phyloP scores from a whole-genome alignment of 37 sponge, comb jelly and placozoan species.

The Mnemiopsis leidyi region DNA sequence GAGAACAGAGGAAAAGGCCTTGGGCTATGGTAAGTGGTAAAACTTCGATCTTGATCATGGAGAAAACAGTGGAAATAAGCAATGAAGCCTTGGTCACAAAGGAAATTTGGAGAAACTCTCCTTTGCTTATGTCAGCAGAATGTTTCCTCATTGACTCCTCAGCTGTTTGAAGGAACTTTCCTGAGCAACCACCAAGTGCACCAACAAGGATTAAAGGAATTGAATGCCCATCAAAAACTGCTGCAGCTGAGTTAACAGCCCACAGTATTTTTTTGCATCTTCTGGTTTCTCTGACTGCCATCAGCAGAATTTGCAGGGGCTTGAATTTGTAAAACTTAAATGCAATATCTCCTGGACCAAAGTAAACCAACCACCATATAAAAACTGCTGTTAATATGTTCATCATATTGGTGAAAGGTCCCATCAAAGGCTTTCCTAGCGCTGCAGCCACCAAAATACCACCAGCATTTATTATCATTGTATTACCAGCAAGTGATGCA shows the following conservation, averaged over 20 bases:
- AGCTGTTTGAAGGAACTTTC: slow-evolving; percentile 50
- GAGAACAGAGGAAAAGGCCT: slow-evolving; percentile 36
- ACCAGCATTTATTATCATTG: slow-evolving; percentile 51
- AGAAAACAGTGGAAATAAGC: background rate
- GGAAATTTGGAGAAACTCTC: slow-evolving; percentile 32
- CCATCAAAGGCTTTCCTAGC: slow-evolving; percentile 27
- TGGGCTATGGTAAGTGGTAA: background rate
- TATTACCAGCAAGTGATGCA: slow-evolving; percentile 12
- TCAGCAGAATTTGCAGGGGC: slow-evolving; percentile 3
- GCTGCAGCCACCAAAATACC: slow-evolving; percentile 15
- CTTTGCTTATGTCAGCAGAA: background rate
- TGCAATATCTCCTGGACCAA: slow-evolving; percentile 47
- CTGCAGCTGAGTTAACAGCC: background rate
- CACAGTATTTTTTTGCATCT: slow-evolving; percentile 39
- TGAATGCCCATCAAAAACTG: background rate
- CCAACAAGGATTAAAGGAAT: slow-evolving; percentile 18
- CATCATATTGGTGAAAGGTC: slow-evolving; percentile 3
- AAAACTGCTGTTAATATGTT: slow-evolving; percentile 38
- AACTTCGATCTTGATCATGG: background rate
- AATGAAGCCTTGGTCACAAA: slow-evolving; percentile 58
- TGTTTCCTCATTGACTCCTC: slow-evolving; percentile 47
- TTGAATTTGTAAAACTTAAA: slow-evolving; percentile 38
- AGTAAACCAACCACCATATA: slow-evolving; percentile 44
- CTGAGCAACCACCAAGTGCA: slow-evolving; percentile 61
- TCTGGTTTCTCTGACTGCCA: slow-evolving; percentile 39